These are phyloP conservation scores for Ceratina australensis DNA, from an alignment of 1,140 invertebrate genomes.

Conservation along the genomic window DNA sequence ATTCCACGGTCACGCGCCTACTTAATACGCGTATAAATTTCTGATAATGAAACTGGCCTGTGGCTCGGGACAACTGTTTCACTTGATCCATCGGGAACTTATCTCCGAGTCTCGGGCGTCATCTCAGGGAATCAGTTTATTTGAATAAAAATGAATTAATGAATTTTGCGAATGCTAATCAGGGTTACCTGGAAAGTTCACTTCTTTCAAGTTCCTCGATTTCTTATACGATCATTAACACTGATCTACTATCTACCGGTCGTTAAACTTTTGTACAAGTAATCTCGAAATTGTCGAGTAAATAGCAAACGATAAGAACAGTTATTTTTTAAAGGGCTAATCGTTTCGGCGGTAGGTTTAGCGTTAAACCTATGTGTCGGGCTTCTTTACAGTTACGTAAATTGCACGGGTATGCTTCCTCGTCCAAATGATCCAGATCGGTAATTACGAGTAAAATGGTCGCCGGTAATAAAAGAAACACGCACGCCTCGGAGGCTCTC, in stretches of 20 bases:
- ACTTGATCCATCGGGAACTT: not conserved
- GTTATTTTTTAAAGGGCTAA: too few species aligned
- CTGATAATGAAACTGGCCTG: not conserved
- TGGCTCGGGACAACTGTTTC: not conserved
- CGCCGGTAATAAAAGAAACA: constrained; percentile 8
- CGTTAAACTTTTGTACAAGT: too few species aligned
- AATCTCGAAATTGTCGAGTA: too few species aligned
- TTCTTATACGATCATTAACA: not conserved
- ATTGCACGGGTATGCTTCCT: not conserved
- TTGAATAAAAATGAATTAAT: constrained; percentile 4
- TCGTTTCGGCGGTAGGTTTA: too few species aligned
- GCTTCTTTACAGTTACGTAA: constrained; percentile 21
- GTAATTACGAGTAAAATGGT: constrained; percentile 11
- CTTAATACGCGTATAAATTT: not conserved
- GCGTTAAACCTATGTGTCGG: not conserved
- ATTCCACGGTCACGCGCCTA: not conserved
- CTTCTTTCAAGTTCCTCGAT: not conserved
- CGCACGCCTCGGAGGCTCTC: constrained; percentile 11
- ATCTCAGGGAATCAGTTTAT: not conserved
- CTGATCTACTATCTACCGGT: too few species aligned
- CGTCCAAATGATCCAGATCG: constrained; percentile 5
- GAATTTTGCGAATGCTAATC: too few species aligned
- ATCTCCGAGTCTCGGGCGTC: too few species aligned
- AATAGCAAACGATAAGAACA: too few species aligned
- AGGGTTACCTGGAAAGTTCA: too few species aligned